Conservation (phyloP, 2,113 vertebrate species). For the Epinephelus lanceolatus region DNA sequence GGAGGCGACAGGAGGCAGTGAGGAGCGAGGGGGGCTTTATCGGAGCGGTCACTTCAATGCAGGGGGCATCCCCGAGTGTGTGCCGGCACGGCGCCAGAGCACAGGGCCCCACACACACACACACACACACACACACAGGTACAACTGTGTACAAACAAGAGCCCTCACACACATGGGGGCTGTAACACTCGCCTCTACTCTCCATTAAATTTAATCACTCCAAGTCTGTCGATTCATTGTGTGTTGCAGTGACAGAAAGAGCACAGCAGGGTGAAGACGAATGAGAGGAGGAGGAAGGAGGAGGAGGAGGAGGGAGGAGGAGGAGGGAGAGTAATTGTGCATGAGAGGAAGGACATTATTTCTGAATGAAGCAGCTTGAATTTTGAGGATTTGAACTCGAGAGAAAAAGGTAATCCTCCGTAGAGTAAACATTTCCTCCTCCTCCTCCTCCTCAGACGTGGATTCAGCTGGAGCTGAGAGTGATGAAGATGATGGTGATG, state of each 20-base stretch:
- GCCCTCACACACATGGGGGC: conserved; percentile 29
- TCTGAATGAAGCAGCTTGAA: conserved; percentile 40
- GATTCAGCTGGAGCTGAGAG: neutral
- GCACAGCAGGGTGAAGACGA: neutral
- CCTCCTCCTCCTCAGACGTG: neutral
- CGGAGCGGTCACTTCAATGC: conserved; percentile 68
- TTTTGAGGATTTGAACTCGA: neutral
- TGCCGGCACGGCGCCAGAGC: conserved; percentile 55
- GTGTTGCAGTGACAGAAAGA: neutral
- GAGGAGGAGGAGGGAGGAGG: neutral
- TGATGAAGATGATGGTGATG: neutral
- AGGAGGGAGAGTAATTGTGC: neutral
- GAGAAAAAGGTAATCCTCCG: neutral
- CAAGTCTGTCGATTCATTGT: conserved; percentile 38
- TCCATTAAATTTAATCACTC: conserved; percentile 62
- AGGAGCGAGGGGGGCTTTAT: conserved; percentile 15
- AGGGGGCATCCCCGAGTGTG: conserved; percentile 72
- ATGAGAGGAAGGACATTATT: neutral
- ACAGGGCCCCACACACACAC: conserved; percentile 23
- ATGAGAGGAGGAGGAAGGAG: conserved; percentile 2
- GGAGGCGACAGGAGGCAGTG: conserved; percentile 43
- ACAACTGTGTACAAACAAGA: conserved; percentile 35
- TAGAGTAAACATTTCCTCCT: conserved; percentile 9
- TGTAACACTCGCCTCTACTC: conserved; percentile 33
- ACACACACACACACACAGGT: conserved; percentile 25